Evolutionary conservation across 1,140 invertebrate genomes (phyloP), one percentile per base, ranked within the genome.

Genomic region (Meloidogyne chitwoodi): DNA sequence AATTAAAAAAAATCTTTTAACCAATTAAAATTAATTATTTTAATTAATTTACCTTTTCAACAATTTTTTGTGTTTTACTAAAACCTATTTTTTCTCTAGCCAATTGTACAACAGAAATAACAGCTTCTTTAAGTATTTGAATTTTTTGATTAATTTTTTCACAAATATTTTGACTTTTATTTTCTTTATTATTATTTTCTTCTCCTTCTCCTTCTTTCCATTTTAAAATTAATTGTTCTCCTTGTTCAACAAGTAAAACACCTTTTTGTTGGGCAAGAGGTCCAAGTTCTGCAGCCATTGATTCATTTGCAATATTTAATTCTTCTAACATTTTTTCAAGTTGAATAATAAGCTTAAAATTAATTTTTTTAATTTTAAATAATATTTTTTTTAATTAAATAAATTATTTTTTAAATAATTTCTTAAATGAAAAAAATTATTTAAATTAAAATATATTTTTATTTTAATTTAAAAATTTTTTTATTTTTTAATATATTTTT

Each of bases 271-370:
- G 71, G 3, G 83, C 83, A 14, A 84, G 68, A n/a, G 83, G 83
- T 8, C 76, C 84, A 24, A 86, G 64, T 72, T 86, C 85, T 34
- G 83, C 86, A 10, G 85, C 85, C 71, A 86, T 82, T 27, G 85
- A 76, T 11, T 77, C 80, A 69, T 77, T 83, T 31, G 84, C 84
- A 66, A 79, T 79, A 26, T 71, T 80, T 69, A 74, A 81, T 77
- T 41, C 70, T 22, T 56, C 67, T 10, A 44, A 64, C 85, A 86
- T 86, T 77, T 83, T 77, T 29, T 75, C 70, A 22, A 86, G 78
- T 78, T 86, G 85, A 61, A 79, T 72, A 22, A 86, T 67, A 66
- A 87, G 31, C 81, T 83, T 68, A 65, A 83, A 16, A 66, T 2
- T 16, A 19, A 44, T 48, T n/a, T 48, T 48, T 44, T 44, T n/a